Evolutionary conservation across 92 coral and sea anemone genomes (phyloP).

Genomic region (Actinostola sp.): DNA sequence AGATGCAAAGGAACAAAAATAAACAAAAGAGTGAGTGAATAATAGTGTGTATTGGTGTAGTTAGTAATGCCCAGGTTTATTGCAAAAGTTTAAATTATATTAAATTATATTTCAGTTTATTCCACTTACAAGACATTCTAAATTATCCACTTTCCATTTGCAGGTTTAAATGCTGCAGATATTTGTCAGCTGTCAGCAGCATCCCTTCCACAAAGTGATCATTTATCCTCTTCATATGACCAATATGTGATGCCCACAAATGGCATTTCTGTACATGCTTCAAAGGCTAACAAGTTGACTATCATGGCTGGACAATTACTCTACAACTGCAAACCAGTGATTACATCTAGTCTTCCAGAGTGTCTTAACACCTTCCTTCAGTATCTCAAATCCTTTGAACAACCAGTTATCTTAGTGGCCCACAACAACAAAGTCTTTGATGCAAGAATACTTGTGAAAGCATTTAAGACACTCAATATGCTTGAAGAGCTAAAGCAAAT

Average conservation of each 20-base stretch:
- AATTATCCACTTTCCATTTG: too few relatives aligned
- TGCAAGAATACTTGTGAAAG: conserved; percentile 31
- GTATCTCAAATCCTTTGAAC: conserved; percentile 14
- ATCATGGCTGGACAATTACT: conserved; percentile 38
- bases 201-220: background rate
- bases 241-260: conserved; percentile 26
- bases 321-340: conserved; percentile 28
- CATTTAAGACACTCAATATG: conserved; percentile 6
- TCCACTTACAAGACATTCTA: too few relatives aligned
- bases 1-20: too few relatives aligned
- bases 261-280: conserved; percentile 37
- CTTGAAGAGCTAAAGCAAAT: conserved; percentile 14
- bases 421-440: conserved; percentile 47
- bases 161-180: conserved; percentile 45
- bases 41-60: too few relatives aligned
- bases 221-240: conserved; percentile 12
- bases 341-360: conserved; percentile 1
- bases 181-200: conserved; percentile 45
- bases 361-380: conserved; percentile 21
- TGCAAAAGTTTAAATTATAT: too few relatives aligned
- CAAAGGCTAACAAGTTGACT: conserved; percentile 31
- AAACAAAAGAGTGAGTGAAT: too few relatives aligned
- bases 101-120: too few relatives aligned
- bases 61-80: too few relatives aligned
- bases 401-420: conserved; percentile 29